Evolutionary conservation across 2,797 vertebrate genomes (phyloP), one percentile per base, ranked within the genome.

Genomic region (Argyrosomus regius): DNA sequence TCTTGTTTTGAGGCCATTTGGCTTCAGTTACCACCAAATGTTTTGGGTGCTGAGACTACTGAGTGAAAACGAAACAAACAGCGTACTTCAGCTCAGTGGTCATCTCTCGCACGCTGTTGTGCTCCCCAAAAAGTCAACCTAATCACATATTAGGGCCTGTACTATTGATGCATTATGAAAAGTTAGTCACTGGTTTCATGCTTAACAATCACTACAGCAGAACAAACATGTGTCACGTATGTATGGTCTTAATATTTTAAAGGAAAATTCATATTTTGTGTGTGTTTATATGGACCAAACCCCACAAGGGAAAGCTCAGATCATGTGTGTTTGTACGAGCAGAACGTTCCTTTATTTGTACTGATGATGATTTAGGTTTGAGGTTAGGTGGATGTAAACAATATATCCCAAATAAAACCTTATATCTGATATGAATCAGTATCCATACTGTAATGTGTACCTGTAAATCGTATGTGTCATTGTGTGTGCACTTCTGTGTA

Each of bases 21-120:
- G 85, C 71, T 77, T 79, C 59, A 54, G 81, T 79, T 71, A 73
- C 48, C 63, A 69, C 68, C 74, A 83, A 88, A 83, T 78, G 70
- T 78, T 83, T 84, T 45, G 45, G 26, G 66, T 73, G 22, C 54
- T 71, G 45, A 74, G 75, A 66, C 67, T 46, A 22, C 56, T 56
- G 60, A 75, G 65, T 54, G 48, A 77, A 66, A 48, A 56, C 10
- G n/a, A 62, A 72, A 70, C 72, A 66, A 81, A 77, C 65, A 11
- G 62, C 53, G 57, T 26, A 43, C 20, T 77, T 62, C 46, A 61
- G 62, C 54, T 64, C 39, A 56, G n/a, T 31, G 35, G 24, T 57
- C 49, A n/a, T 26, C 12, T 75, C 8, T 35, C 18, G n/a, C n/a
- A 35, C 77, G 22, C 54, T 41, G 49, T 35, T 57, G 26, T 73